Evolutionary conservation across 2,888 invertebrate species (phyloP), one percentile per base, ranked within the genome.

Genomic region (Leptura quadrifasciata): DNA sequence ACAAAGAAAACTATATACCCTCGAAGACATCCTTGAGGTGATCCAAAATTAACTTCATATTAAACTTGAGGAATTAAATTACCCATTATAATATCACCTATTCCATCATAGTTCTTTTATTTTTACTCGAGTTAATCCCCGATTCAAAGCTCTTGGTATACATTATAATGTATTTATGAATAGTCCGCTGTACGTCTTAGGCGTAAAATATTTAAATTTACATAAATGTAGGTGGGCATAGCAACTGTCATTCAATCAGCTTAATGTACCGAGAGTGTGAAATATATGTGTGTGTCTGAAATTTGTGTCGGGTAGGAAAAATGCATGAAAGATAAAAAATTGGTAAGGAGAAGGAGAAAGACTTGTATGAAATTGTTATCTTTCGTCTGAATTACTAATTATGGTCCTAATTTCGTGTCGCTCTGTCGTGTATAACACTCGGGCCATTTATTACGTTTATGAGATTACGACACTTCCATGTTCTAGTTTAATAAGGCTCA

Each of bases 401-500:
- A 17, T n/a, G n/a, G n/a, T n/a, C n/a, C 3, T 47, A 47, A 47
- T 47, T n/a, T 47, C 47, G 47, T n/a, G 47, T 47, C 47, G 6
- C 47, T n/a, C 47, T 47, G 47, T 47, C 47, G 47, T 47, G 47
- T 47, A 2, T n/a, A n/a, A 47, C 47, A n/a, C 17, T 47, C 17
- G 47, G 47, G 47, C 6, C 47, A 47, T 47, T 47, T 47, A 47
- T 47, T 47, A 47, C n/a, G 1, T n/a, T n/a, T 47, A 47, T 47
- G 12, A 47, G 47, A 15, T n/a, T 47, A 47, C 17, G 47, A 47
- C 47, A 47, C n/a, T 47, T 47, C 47, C 47, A 47, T 47, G 47
- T 47, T 47, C 47, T 47, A 47, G 47, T 47, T 47, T 47, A 47
- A 47, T n/a, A 47, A 47, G n/a, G 47, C 47, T 47, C 47, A 47